phyloP scores from a whole-genome alignment of 2,888 invertebrate genomes.

The Lochmaea crataegi region DNA sequence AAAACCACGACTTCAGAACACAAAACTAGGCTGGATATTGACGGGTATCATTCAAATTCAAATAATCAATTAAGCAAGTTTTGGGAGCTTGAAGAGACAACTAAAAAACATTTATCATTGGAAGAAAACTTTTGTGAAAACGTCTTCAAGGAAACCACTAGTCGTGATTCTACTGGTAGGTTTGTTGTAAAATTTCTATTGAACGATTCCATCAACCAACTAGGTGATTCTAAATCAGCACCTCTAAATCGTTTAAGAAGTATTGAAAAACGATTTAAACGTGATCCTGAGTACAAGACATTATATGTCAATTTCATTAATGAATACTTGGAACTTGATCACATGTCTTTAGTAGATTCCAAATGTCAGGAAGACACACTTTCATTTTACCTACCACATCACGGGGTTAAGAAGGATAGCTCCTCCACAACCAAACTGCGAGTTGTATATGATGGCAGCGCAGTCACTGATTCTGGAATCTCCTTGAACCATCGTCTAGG shows the following conservation, averaged over 20 bases:
- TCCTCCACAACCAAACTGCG: slow-evolving; percentile 19
- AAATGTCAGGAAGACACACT: neutral
- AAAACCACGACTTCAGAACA: neutral
- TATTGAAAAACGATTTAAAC: slow-evolving; percentile 3
- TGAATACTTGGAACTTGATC: neutral
- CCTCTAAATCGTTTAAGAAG: neutral
- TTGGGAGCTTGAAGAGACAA: too few relatives aligned
- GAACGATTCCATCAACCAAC: neutral
- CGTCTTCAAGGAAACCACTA: neutral
- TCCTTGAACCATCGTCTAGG: slow-evolving; percentile 9
- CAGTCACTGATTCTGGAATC: slow-evolving; percentile 4
- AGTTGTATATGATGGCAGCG: slow-evolving; percentile 19
- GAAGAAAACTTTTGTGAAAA: slow-evolving; percentile 6
- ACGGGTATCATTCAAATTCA: neutral
- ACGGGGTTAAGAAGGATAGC: neutral
- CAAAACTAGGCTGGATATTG: neutral
- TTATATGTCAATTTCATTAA: neutral
- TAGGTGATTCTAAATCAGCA: slow-evolving; percentile 8
- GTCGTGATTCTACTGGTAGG: neutral
- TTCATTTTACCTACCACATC: slow-evolving; percentile 3
- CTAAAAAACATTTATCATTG: neutral
- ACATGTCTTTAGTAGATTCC: neutral
- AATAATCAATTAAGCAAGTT: slow-evolving; percentile 2
- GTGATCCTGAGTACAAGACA: neutral
- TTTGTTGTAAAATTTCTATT: neutral